These are phyloP conservation scores for Paguma larvata DNA, from an alignment of 2,797 vertebrate genomes.

Conservation along the genomic window DNA sequence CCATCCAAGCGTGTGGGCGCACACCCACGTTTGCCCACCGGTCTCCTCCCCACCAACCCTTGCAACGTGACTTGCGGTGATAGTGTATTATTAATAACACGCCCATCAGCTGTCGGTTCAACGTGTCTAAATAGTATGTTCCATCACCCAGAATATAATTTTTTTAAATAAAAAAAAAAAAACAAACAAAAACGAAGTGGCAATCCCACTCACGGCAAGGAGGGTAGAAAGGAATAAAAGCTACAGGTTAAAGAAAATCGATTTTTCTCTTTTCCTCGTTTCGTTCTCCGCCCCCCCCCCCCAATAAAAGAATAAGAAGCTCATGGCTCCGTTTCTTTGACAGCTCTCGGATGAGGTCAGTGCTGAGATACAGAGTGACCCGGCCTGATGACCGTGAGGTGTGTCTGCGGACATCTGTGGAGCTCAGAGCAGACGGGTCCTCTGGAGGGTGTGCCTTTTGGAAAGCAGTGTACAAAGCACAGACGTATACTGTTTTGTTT, in stretches of 20 bases:
- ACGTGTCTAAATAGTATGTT: conserved; percentile 73
- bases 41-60: not conserved
- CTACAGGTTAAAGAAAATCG: not conserved
- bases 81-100: conserved; percentile 61
- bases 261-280: not conserved
- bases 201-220: conserved; percentile 21
- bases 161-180: conserved; percentile 55
- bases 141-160: conserved; percentile 56
- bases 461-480: not conserved
- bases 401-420: not conserved
- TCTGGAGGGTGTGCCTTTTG: not conserved
- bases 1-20: not conserved
- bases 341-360: not conserved
- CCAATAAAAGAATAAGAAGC: not conserved
- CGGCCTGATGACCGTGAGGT: accelerated
- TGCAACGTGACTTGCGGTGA: conserved; percentile 48
- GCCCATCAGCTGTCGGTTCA: conserved; percentile 64
- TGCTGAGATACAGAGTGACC: not conserved
- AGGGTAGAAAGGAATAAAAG: not conserved
- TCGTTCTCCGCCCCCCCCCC: not conserved
- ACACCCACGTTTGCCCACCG: not conserved
- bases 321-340: not conserved
- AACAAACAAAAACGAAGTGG: not conserved
- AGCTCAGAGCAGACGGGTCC: not conserved
- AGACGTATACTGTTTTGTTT: not conserved